Conservation (phyloP, 2,797 vertebrate genomes). For the Podarcis lilfordi region DNA sequence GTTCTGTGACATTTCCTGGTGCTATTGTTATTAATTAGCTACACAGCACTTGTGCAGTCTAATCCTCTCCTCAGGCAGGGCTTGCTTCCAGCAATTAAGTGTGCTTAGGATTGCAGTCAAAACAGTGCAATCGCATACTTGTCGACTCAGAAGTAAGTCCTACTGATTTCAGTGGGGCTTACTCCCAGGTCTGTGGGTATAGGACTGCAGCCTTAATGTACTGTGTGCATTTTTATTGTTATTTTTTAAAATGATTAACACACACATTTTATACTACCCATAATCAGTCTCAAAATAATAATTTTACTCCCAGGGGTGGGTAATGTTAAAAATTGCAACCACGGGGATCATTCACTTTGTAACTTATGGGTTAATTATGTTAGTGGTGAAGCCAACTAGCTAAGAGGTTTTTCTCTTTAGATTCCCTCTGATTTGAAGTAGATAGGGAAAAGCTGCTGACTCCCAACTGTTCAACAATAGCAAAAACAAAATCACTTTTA, state of each 20-base stretch:
- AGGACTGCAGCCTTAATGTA: neutral
- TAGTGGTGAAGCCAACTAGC: too few species aligned
- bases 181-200: too few species aligned
- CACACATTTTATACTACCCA: neutral
- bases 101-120: neutral
- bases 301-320: neutral
- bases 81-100: neutral
- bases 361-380: too few species aligned
- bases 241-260: neutral
- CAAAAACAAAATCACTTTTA: too few species aligned
- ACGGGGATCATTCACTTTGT: too few species aligned
- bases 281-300: neutral
- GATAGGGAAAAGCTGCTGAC: too few species aligned
- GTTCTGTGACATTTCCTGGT: slow-evolving; percentile 53
- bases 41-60: neutral
- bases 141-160: neutral
- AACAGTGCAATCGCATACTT: neutral
- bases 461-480: too few species aligned
- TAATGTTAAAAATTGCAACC: too few species aligned
- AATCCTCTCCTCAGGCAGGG: neutral
- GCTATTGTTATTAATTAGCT: slow-evolving; percentile 39
- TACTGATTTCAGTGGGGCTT: neutral
- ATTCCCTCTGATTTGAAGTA: too few species aligned
- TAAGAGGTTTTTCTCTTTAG: too few species aligned
- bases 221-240: neutral